Percentiles rank a stretch among this genome's conserved stretches.
These are phyloP conservation scores for Scyliorhinus canicula DNA, from an alignment of 2,797 vertebrate genomes.

Conservation along the genomic window DNA sequence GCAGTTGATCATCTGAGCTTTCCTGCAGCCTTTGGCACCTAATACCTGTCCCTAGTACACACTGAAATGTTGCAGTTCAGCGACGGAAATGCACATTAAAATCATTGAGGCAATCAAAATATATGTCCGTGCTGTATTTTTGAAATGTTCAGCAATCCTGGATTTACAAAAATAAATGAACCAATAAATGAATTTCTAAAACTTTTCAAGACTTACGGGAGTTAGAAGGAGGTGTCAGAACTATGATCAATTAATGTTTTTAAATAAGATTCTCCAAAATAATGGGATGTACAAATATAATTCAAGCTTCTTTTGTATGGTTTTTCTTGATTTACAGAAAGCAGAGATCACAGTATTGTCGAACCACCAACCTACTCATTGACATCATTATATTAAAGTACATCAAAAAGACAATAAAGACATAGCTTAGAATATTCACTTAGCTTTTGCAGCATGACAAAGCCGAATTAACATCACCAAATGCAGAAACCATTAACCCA, in stretches of 20 bases:
- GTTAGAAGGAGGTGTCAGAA: not conserved
- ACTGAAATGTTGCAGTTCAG: not conserved
- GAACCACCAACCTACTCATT: not conserved
- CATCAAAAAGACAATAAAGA: not conserved
- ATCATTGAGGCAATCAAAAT: not conserved
- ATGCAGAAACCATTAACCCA: not conserved
- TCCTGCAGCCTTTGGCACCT: not conserved
- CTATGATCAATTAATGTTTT: not conserved
- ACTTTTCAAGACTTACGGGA: too few relatives aligned
- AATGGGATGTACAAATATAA: not conserved
- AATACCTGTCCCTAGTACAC: not conserved
- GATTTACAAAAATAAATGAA: slow-evolving; percentile 11
- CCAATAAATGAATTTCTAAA: not conserved
- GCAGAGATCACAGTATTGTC: not conserved
- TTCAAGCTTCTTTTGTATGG: not conserved
- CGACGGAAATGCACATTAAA: slow-evolving; percentile 16
- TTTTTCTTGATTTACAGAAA: not conserved
- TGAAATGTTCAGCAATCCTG: not conserved
- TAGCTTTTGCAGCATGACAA: not conserved
- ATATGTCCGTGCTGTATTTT: not conserved
- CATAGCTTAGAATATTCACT: not conserved
- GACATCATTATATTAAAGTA: not conserved
- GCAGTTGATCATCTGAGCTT: not conserved
- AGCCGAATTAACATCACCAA: not conserved
- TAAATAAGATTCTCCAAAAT: not conserved